Evolutionary conservation across 2,113 vertebrate genomes (phyloP).

Genomic region (Halcyon malimbica): DNA sequence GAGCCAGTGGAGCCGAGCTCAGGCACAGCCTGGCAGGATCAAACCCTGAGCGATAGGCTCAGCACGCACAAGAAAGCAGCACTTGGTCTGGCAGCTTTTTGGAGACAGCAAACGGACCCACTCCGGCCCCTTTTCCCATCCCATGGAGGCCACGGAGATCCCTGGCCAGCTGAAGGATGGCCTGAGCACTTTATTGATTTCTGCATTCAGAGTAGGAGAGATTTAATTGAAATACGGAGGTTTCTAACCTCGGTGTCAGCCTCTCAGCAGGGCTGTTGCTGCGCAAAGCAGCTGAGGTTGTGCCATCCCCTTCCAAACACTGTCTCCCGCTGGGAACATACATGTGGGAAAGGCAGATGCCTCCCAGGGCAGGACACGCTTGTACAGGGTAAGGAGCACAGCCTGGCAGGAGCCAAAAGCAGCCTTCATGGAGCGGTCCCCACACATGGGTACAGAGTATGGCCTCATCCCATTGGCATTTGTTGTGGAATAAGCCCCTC

Average conservation of each 20-base stretch:
- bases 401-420: background rate
- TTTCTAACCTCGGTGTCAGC: background rate
- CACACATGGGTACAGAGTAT: background rate
- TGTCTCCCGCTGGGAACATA: background rate
- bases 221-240: conserved; percentile 17
- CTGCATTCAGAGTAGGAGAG: background rate
- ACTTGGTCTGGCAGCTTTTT: background rate
- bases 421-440: background rate
- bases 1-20: background rate
- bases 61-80: accelerated
- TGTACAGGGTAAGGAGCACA: accelerated
- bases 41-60: background rate
- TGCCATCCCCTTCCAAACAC: background rate
- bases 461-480: background rate
- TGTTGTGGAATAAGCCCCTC: background rate
- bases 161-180: background rate
- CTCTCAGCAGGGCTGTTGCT: background rate
- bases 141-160: background rate
- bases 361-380: background rate
- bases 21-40: accelerated
- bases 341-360: background rate
- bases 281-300: background rate
- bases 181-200: background rate
- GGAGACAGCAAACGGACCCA: background rate
- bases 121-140: background rate